These are phyloP conservation scores for Stenodera caucasica DNA, from an alignment of 2,888 invertebrate species.

Conservation along the genomic window DNA sequence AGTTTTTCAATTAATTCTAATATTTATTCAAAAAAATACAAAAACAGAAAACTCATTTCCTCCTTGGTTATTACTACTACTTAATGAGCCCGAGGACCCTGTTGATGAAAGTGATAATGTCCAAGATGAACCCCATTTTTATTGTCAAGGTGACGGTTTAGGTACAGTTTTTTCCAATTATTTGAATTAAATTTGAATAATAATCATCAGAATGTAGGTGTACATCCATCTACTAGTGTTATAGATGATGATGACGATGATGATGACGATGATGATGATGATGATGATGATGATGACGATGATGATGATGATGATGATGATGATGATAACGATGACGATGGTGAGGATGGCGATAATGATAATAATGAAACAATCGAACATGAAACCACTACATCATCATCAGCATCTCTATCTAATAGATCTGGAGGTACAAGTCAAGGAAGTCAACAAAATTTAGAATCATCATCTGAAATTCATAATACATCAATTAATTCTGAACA, in stretches of 20 bases:
- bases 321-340: too few relatives aligned
- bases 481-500: conserved; percentile 10
- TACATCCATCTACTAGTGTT: conserved; percentile 51
- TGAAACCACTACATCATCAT: background rate
- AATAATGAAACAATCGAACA: background rate
- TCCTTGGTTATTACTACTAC: conserved; percentile 51
- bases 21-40: too few relatives aligned
- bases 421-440: conserved; percentile 11
- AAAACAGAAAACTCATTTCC: conserved; percentile 45
- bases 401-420: conserved; percentile 16
- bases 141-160: conserved; percentile 55
- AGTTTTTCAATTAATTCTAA: too few relatives aligned
- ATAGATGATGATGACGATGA: conserved; percentile 45
- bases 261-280: conserved; percentile 30
- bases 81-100: conserved; percentile 36
- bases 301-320: too few relatives aligned
- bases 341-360: conserved; percentile 15
- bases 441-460: too few relatives aligned
- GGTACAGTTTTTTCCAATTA: conserved; percentile 38
- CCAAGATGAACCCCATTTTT: conserved; percentile 52
- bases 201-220: conserved; percentile 39
- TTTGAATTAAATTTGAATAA: background rate
- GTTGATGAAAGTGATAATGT: conserved; percentile 12
- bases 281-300: conserved; percentile 1
- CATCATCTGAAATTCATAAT: too few relatives aligned